Evolutionary conservation across 2,888 invertebrate species (phyloP).

Genomic region (Shargacucullia verbasci): DNA sequence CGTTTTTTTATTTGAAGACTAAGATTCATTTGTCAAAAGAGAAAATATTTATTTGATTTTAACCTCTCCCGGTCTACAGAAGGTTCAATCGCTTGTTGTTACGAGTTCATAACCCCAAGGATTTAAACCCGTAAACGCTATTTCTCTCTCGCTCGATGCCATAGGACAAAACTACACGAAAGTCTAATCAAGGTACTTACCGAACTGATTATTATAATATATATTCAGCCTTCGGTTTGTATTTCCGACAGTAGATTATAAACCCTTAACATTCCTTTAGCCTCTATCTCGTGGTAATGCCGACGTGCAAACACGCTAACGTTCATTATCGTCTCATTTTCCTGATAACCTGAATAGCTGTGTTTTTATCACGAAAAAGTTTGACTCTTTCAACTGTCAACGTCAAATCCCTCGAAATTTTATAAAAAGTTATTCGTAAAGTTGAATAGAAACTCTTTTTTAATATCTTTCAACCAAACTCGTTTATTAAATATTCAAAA

Average conservation of each 20-base stretch:
- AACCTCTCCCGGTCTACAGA: too few relatives aligned
- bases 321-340: constrained; percentile 49
- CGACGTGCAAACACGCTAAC: constrained; percentile 18
- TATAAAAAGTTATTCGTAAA: not conserved
- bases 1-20: not conserved
- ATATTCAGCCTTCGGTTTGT: constrained; percentile 1
- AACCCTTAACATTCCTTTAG: constrained; percentile 5
- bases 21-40: not conserved
- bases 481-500: constrained; percentile 16
- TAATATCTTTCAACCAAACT: constrained; percentile 3
- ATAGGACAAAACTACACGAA: too few relatives aligned
- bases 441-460: not conserved
- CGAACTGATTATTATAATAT: not conserved
- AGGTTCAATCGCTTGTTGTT: too few relatives aligned
- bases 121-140: too few relatives aligned
- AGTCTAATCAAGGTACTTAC: not conserved
- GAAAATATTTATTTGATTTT: too few relatives aligned
- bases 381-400: constrained; percentile 49
- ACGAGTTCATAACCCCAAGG: too few relatives aligned
- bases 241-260: not conserved
- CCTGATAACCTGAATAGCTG: constrained; percentile 63
- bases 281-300: constrained; percentile 26
- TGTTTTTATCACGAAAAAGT: constrained; percentile 50
- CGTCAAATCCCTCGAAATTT: constrained; percentile 1
- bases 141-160: too few relatives aligned